These are phyloP conservation scores for Corythornis madagascariensis DNA, from an alignment of 2,113 vertebrate genomes.

Conservation along the genomic window DNA sequence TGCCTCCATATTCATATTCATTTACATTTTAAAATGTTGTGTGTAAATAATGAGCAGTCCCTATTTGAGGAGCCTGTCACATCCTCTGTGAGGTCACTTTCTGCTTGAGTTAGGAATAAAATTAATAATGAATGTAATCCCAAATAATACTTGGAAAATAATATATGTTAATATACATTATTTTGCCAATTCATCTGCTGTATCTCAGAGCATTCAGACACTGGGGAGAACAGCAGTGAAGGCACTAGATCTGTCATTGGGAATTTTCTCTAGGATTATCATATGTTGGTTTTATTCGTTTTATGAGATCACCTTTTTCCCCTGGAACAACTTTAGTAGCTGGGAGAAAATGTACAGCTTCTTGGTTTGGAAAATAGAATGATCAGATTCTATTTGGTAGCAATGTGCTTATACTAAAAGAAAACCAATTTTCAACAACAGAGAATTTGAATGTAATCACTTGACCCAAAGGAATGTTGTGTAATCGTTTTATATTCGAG, in stretches of 20 bases:
- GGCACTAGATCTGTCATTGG: background rate
- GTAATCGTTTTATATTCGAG: background rate
- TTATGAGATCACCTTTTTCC: slow-evolving; percentile 7
- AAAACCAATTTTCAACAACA: slow-evolving; percentile 9
- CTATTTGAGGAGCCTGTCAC: background rate
- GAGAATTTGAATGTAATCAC: background rate
- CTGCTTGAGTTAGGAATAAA: background rate
- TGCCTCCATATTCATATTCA: background rate
- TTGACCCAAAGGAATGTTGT: slow-evolving; percentile 1
- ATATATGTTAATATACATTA: background rate
- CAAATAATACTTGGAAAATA: background rate
- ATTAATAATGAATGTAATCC: background rate
- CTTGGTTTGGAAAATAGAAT: slow-evolving; percentile 1
- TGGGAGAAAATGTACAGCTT: background rate
- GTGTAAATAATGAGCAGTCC: background rate
- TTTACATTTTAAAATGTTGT: background rate
- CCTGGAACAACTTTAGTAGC: background rate
- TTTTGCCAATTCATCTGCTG: background rate
- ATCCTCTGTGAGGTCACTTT: background rate
- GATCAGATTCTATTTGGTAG: background rate
- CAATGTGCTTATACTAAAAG: background rate
- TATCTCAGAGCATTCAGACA: background rate
- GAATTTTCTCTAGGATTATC: background rate
- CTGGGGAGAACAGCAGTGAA: background rate
- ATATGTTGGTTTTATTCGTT: background rate